These are phyloP conservation scores for Drosophila borborema DNA, from an alignment of 2,888 invertebrate species.

Conservation along the genomic window DNA sequence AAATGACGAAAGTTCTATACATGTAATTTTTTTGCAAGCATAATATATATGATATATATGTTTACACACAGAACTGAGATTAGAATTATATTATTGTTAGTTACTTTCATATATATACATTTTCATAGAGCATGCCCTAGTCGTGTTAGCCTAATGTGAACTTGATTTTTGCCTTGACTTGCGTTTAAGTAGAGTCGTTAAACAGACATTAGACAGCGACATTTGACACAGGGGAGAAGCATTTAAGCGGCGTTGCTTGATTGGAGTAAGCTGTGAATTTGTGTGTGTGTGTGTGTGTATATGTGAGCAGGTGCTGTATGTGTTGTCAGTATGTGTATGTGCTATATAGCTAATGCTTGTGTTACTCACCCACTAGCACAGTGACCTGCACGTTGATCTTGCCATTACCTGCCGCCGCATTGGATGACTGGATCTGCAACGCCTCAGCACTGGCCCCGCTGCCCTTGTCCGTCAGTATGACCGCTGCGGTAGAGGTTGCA, in stretches of 20 bases:
- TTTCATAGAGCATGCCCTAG: constrained; percentile 27
- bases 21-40: not conserved
- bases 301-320: constrained; percentile 4
- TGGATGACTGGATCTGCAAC: constrained; percentile 85
- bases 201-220: constrained; percentile 76
- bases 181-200: constrained; percentile 73
- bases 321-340: constrained; percentile 13
- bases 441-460: constrained; percentile 78
- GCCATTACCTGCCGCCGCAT: constrained; percentile 89
- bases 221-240: constrained; percentile 63
- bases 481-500: constrained; percentile 85
- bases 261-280: constrained; percentile 33
- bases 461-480: constrained; percentile 86
- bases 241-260: constrained; percentile 65
- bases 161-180: constrained; percentile 45
- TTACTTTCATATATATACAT: not conserved
- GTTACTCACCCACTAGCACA: constrained; percentile 89
- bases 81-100: not conserved
- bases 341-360: not conserved
- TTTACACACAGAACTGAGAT: too few relatives aligned
- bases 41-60: too few relatives aligned
- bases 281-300: constrained; percentile 7
- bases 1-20: not conserved
- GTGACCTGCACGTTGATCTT: constrained; percentile 95
- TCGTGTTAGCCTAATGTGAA: constrained; percentile 20